A percentile compares a stretch with the other conserved stretches of the same genome.
Evolutionary conservation across 2,113 vertebrate genomes (phyloP).

Genomic region (Electrona antarctica): DNA sequence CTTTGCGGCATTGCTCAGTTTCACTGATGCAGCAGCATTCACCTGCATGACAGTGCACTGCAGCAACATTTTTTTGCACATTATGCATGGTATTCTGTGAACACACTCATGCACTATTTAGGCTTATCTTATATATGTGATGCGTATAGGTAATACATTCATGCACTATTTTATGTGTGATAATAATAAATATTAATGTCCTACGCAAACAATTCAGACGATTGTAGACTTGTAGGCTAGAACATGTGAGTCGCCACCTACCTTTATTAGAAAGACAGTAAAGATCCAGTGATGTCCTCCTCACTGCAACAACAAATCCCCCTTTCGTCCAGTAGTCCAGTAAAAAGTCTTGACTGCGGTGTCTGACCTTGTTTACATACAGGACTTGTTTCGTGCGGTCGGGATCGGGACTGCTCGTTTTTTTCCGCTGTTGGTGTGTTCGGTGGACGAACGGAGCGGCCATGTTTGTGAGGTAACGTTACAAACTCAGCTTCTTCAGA

Average conservation of each 20-base stretch:
- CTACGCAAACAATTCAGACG: not conserved
- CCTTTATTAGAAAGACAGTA: constrained; percentile 14
- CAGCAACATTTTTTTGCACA: not conserved
- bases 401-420: constrained; percentile 58
- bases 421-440: constrained; percentile 52
- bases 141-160: not conserved
- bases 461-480: constrained; percentile 40
- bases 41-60: too few relatives aligned
- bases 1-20: constrained; percentile 63
- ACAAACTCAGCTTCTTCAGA: too few relatives aligned
- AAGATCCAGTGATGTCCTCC: constrained; percentile 11
- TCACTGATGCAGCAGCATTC: constrained; percentile 12
- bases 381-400: constrained; percentile 43
- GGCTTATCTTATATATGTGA: not conserved
- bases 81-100: not conserved
- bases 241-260: constrained; percentile 30
- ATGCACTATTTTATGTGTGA: not conserved
- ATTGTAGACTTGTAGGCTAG: not conserved
- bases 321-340: too few relatives aligned
- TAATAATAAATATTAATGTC: not conserved
- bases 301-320: not conserved
- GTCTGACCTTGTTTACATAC: constrained; percentile 79
- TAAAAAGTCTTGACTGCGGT: constrained; percentile 54
- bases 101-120: too few relatives aligned
- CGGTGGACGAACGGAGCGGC: not conserved